A percentile compares a stretch with the other conserved stretches of the same genome.
Evolutionary conservation across 2,797 vertebrate species (phyloP).

Genomic region (Phaenicophaeus curvirostris): DNA sequence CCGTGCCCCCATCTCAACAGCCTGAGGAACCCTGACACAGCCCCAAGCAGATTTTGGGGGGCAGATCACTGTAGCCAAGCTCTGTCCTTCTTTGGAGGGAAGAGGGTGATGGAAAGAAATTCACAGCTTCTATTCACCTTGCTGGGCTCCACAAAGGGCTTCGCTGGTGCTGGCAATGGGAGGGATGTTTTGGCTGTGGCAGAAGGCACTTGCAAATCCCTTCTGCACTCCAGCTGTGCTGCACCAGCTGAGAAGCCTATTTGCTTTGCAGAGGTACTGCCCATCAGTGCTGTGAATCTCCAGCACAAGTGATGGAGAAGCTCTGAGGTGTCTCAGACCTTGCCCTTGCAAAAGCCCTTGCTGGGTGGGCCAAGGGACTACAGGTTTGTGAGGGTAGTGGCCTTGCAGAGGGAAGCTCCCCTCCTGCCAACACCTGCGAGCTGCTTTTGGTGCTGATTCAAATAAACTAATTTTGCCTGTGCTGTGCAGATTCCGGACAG

Average conservation of each 20-base stretch:
- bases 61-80: background rate
- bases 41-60: background rate
- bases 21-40: fast-evolving
- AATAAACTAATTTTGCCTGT: background rate
- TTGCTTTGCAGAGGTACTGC: background rate
- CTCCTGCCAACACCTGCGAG: fast-evolving
- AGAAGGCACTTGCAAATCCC: too few species aligned
- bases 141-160: background rate
- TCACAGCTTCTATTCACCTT: background rate
- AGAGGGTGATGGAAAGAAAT: background rate
- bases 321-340: background rate
- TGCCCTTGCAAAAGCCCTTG: background rate
- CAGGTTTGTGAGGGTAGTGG: background rate
- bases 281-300: background rate
- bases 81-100: background rate
- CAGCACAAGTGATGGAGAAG: background rate
- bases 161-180: fast-evolving
- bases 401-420: background rate
- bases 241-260: background rate
- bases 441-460: background rate
- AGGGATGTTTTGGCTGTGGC: background rate
- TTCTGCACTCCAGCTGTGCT: background rate
- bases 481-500: background rate
- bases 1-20: fast-evolving
- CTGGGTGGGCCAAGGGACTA: background rate